Evolutionary conservation across 2,888 invertebrate genomes (phyloP), one percentile per base, ranked within the genome.

Genomic region (Piscicola geometra): DNA sequence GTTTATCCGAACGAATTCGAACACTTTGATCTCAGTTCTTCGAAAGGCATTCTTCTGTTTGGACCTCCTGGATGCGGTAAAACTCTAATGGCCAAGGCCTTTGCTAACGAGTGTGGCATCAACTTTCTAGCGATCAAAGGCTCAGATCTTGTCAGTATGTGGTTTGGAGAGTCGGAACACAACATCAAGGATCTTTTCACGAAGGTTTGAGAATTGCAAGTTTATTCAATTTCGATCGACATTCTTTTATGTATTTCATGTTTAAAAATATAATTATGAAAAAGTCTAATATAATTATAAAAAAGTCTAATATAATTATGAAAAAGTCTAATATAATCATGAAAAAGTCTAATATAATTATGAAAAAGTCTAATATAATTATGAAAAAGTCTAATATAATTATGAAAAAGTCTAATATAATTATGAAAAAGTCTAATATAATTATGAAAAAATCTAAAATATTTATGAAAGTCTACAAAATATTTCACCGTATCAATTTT

Each of bases 1-100:
- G 25, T 33, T 9, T 73, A 73, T 36, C 73, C 73, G 2, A 32
- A 60, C 1, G 41, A 64, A 64, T 73, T 73, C n/a, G 25, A 64
- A n/a, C 73, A 64, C n/a, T 64, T 73, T 25, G 73, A 73, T 30
- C n/a, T 73, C n/a, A 64, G 21, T 15, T 32, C 73, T 28, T 60
- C 73, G 1, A 73, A 73, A n/a, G 73, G 73, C 5, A 41, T 73
- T 32, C 64, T 73, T 3, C 60, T 73, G 12, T 73, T 73, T 33
- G 73, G 73, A 21, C 73, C 73, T 50, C 73, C 73, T 15, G 73
- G 73, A 9, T 73, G 73, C 35, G 73, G 73, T 21, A 73, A 73
- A 35, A 73, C 73, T 9, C 60, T 73, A 33, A 60, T 64, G 25
- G 73, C 64, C 5, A 73, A 73, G 36, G 73, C 73, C 32, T 64